Evolutionary conservation across 1,140 invertebrate genomes (phyloP).

Genomic region (Apis dorsata): DNA sequence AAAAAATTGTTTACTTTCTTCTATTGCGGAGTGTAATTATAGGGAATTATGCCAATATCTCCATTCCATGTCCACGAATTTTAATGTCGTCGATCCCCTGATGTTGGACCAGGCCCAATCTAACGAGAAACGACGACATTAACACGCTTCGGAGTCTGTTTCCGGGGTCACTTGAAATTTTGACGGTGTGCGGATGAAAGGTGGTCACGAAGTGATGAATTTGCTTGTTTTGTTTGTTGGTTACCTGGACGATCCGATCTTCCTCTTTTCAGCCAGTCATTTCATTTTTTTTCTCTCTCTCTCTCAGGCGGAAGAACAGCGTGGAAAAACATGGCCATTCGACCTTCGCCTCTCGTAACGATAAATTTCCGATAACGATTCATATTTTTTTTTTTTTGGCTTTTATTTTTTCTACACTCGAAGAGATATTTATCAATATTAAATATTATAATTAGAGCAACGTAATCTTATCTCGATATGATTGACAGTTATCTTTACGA

Average conservation of each 20-base stretch:
- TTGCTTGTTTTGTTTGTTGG: constrained; percentile 33
- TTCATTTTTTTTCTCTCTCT: not conserved
- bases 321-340: not conserved
- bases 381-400: too few relatives aligned
- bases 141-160: constrained; percentile 2
- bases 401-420: too few relatives aligned
- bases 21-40: not conserved
- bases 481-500: too few relatives aligned
- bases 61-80: not conserved
- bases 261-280: constrained; percentile 12
- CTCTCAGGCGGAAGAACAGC: too few relatives aligned
- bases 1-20: constrained; percentile 21
- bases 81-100: constrained; percentile 5
- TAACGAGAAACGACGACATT: constrained; percentile 7
- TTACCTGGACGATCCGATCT: constrained; percentile 35
- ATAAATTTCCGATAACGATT: too few relatives aligned
- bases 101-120: not conserved
- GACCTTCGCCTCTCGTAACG: fast-evolving
- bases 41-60: constrained; percentile 16
- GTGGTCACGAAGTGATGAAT: not conserved
- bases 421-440: too few relatives aligned
- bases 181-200: not conserved
- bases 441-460: too few relatives aligned
- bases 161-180: constrained; percentile 45
- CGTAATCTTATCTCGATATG: too few relatives aligned